Evolutionary conservation across 2,888 invertebrate genomes (phyloP).

Genomic region (Gymnosoma rotundatum): DNA sequence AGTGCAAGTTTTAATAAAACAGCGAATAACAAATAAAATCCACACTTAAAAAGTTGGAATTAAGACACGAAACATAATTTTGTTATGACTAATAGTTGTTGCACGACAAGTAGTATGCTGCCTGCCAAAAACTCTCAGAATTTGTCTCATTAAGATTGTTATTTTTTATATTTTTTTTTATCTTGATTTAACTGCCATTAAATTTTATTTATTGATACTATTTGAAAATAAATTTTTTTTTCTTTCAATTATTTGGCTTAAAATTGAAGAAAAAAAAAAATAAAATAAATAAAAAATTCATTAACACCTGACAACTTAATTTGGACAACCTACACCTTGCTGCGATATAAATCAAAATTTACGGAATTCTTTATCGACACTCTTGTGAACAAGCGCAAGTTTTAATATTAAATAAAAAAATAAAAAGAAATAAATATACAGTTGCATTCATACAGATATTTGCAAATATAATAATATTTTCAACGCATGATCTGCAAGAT

Average conservation of each 20-base stretch:
- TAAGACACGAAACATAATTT: constrained; percentile 48
- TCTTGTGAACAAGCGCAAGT: constrained; percentile 58
- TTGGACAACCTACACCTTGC: constrained; percentile 70
- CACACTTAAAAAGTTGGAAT: background rate
- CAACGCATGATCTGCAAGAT: constrained; percentile 42
- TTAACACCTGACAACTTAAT: constrained; percentile 71
- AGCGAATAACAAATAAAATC: constrained; percentile 7
- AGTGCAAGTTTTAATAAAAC: constrained; percentile 35
- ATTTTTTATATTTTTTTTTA: constrained; percentile 52
- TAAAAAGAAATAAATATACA: background rate
- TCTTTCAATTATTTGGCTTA: constrained; percentile 12
- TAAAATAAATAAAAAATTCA: constrained; percentile 51
- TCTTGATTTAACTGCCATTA: constrained; percentile 62
- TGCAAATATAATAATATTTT: constrained; percentile 54
- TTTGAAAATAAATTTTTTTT: background rate
- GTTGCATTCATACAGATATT: background rate
- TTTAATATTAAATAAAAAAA: constrained; percentile 23
- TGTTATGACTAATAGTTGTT: constrained; percentile 58
- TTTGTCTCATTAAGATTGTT: constrained; percentile 48
- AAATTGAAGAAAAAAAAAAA: constrained; percentile 27
- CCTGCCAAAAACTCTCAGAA: constrained; percentile 41
- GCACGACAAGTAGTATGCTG: constrained; percentile 7
- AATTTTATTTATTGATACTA: constrained; percentile 9
- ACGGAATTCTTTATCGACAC: constrained; percentile 61
- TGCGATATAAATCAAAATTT: constrained; percentile 65